A percentile compares a stretch with the other conserved stretches of the same genome.
Conservation (phyloP, 92 coral and sea anemone genomes). For the Zoanthus solanderi region DNA sequence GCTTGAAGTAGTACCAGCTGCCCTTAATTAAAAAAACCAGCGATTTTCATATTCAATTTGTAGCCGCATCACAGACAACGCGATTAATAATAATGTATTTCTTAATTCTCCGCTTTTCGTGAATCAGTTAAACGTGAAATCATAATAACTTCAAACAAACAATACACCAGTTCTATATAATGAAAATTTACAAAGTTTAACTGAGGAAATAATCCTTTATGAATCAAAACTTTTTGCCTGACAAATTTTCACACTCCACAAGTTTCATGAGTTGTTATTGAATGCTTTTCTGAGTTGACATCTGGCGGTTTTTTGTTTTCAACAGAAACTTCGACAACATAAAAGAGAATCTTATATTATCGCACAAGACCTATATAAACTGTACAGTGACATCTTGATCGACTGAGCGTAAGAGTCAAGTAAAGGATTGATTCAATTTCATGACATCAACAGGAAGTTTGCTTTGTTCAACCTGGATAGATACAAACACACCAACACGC, state of each 20-base stretch:
- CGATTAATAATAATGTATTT: neutral
- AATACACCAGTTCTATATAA: neutral
- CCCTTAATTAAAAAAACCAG: neutral
- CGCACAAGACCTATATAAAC: neutral
- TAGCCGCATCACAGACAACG: neutral
- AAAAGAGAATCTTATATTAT: neutral
- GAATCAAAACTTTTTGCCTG: conserved; percentile 3
- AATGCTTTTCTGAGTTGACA: neutral
- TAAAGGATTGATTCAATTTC: neutral
- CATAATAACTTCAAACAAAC: neutral
- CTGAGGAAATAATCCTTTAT: neutral
- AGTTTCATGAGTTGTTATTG: neutral
- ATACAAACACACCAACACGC: neutral
- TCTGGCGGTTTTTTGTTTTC: neutral
- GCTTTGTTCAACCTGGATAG: neutral
- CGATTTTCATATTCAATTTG: neutral
- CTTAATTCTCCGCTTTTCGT: neutral
- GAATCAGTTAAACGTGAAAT: neutral
- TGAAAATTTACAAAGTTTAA: neutral
- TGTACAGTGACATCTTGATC: neutral
- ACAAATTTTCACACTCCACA: neutral
- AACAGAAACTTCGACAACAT: neutral
- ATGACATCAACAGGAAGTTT: neutral
- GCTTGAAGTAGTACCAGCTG: neutral
- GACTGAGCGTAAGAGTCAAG: neutral